These are phyloP conservation scores for Lerista edwardsae DNA, from an alignment of 2,797 vertebrate genomes.

Conservation along the genomic window DNA sequence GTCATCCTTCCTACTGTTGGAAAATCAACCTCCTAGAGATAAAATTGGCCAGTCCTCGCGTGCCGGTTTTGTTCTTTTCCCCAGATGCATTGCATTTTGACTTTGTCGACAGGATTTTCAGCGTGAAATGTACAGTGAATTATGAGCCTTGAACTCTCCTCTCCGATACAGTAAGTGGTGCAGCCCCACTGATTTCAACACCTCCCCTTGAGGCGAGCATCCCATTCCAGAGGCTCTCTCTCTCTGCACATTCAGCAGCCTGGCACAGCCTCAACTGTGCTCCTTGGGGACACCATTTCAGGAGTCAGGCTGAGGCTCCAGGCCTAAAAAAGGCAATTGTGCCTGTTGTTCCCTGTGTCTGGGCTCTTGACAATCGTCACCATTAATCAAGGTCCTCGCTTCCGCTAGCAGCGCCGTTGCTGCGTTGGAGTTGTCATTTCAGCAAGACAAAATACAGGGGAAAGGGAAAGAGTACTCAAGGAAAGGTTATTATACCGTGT, in stretches of 20 bases:
- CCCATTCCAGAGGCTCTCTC: constrained; percentile 23
- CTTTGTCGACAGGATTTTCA: constrained; percentile 32
- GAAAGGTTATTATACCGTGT: constrained; percentile 28
- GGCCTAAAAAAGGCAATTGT: constrained; percentile 41
- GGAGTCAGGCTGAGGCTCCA: constrained; percentile 37
- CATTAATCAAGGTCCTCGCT: constrained; percentile 53
- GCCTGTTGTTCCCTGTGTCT: constrained; percentile 32
- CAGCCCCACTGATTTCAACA: constrained; percentile 41
- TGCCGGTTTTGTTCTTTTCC: constrained; percentile 19
- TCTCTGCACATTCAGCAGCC: constrained; percentile 28
- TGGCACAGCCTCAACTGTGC: constrained; percentile 4
- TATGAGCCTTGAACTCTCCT: constrained; percentile 32
- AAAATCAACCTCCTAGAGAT: constrained; percentile 30
- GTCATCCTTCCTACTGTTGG: background rate
- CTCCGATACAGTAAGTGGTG: constrained; percentile 18
- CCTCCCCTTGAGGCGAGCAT: constrained; percentile 32
- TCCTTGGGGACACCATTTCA: constrained; percentile 53
- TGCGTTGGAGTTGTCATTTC: constrained; percentile 26
- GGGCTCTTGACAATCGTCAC: constrained; percentile 38
- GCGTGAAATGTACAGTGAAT: background rate
- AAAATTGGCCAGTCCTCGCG: constrained; percentile 25
- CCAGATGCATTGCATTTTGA: constrained; percentile 11
- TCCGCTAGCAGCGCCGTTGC: constrained; percentile 23
- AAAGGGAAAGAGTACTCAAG: constrained; percentile 37
- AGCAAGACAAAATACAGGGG: constrained; percentile 18